Percentiles rank a stretch among this genome's conserved stretches.
These are phyloP conservation scores for Tyrannus savana DNA, from an alignment of 2,113 vertebrate species.

Conservation along the genomic window DNA sequence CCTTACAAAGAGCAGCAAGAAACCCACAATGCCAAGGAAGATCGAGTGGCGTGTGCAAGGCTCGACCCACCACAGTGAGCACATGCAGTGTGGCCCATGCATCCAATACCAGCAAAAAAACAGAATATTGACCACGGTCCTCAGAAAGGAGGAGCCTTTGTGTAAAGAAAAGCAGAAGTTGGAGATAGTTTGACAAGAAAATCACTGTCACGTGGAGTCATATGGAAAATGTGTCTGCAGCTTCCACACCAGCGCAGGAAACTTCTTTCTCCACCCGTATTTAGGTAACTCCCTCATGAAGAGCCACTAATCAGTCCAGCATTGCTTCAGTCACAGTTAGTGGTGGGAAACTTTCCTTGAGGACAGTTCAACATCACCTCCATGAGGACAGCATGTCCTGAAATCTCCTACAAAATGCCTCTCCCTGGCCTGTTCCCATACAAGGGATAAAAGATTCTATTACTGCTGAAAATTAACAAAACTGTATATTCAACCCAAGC, in stretches of 20 bases:
- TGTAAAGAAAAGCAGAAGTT: background rate
- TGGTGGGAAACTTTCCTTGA: background rate
- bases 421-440: background rate
- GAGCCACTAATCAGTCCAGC: background rate
- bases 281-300: background rate
- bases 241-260: background rate
- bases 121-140: background rate
- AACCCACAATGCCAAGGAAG: background rate
- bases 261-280: background rate
- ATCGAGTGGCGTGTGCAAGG: accelerated
- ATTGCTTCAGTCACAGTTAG: background rate
- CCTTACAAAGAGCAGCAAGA: background rate
- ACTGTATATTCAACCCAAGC: background rate
- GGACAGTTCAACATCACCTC: background rate
- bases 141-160: background rate
- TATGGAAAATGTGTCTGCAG: background rate
- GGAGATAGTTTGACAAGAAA: background rate
- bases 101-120: background rate
- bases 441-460: background rate
- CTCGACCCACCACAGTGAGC: background rate
- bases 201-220: background rate
- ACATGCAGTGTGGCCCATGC: accelerated
- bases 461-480: background rate
- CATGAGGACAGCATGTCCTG: background rate
- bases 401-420: background rate